Conservation (phyloP, 2,797 vertebrate genomes). For the Syndactyla subalaris region DNA sequence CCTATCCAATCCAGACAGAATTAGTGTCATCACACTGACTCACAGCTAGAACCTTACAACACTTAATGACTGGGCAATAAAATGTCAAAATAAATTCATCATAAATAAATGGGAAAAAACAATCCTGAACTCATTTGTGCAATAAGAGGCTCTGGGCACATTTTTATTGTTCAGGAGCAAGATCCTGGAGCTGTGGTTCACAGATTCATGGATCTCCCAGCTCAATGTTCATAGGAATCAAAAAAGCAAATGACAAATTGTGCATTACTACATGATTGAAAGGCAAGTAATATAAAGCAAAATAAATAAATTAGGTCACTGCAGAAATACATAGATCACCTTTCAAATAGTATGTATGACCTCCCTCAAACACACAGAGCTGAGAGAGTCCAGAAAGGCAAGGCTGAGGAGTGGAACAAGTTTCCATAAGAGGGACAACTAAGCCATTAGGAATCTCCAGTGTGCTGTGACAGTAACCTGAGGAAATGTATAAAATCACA, state of each 20-base stretch:
- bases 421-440: background rate
- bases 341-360: background rate
- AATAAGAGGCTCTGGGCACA: background rate
- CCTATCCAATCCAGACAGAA: background rate
- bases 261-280: background rate
- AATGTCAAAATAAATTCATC: background rate
- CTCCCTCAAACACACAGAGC: background rate
- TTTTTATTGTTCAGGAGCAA: background rate
- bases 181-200: background rate
- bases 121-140: background rate
- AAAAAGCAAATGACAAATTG: background rate
- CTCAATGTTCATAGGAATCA: background rate
- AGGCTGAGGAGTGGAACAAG: background rate
- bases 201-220: background rate
- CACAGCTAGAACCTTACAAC: background rate
- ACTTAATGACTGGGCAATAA: background rate
- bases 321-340: background rate
- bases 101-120: background rate
- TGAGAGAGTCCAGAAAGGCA: background rate
- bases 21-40: background rate
- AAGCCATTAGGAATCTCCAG: background rate
- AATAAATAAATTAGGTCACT: background rate
- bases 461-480: background rate
- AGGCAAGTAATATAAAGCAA: background rate
- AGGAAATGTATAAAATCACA: background rate